phyloP scores from a whole-genome alignment of 2,888 invertebrate genomes.

The Imbricaverruca yamaguchii region DNA sequence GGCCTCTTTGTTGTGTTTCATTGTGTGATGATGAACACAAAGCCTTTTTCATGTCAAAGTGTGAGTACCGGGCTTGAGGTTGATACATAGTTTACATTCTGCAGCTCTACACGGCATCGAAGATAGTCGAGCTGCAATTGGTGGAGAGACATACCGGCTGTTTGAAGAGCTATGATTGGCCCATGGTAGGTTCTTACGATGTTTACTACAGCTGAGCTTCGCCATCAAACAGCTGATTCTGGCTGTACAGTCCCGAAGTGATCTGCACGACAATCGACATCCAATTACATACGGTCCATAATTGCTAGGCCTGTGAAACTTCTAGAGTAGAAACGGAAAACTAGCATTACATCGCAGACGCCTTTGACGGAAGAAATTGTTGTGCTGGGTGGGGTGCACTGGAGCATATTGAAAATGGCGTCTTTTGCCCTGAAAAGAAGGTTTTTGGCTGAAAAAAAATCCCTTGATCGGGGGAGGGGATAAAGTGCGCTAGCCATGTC shows the following conservation, averaged over 20 bases:
- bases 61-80: too few species aligned
- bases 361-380: too few species aligned
- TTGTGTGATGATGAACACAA: too few species aligned
- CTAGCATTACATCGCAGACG: background rate
- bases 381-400: too few species aligned
- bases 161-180: background rate
- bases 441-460: too few species aligned
- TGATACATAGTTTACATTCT: background rate
- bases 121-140: background rate
- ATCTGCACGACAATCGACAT: background rate
- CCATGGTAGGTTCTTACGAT: background rate
- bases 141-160: background rate
- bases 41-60: too few species aligned
- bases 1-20: too few species aligned
- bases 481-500: too few species aligned
- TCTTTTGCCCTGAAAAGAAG: too few species aligned
- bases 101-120: background rate
- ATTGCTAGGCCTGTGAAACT: background rate
- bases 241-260: background rate
- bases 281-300: background rate
- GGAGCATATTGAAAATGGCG: too few species aligned
- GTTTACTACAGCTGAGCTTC: slow-evolving; percentile 9
- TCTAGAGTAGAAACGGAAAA: background rate
- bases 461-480: too few species aligned
- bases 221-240: slow-evolving; percentile 10